phyloP scores from a whole-genome alignment of 2,888 invertebrate species.

The Drosophila pegasa region DNA sequence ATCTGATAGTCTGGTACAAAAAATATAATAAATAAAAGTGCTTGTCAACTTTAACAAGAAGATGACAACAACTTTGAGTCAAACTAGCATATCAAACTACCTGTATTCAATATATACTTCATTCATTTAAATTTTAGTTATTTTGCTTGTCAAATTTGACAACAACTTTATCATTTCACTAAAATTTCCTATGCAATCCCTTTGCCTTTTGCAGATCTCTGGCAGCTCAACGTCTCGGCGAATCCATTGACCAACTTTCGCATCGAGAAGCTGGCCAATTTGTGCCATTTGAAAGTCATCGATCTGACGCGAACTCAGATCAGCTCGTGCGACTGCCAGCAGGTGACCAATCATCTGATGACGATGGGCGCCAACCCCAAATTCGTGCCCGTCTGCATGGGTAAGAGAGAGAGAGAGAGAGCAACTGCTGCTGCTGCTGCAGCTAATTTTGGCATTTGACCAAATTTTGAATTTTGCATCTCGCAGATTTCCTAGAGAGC shows the following conservation, averaged over 20 bases:
- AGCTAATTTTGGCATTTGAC: constrained; percentile 72
- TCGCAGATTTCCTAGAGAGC: constrained; percentile 69
- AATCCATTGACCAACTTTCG: constrained; percentile 86
- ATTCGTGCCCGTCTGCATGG: constrained; percentile 81
- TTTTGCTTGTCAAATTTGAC: background rate
- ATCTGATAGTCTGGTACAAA: too few relatives aligned
- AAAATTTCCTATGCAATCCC: background rate
- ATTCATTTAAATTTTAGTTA: background rate
- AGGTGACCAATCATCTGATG: constrained; percentile 80
- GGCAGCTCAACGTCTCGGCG: constrained; percentile 87
- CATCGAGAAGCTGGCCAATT: constrained; percentile 86
- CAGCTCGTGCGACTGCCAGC: constrained; percentile 80
- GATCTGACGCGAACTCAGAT: constrained; percentile 85
- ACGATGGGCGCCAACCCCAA: constrained; percentile 73
- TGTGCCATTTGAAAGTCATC: constrained; percentile 87
- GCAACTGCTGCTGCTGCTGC: constrained; percentile 39
- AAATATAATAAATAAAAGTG: background rate
- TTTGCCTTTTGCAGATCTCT: constrained; percentile 83
- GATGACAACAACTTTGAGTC: background rate
- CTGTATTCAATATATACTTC: too few relatives aligned
- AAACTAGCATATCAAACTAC: background rate
- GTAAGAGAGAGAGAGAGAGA: constrained; percentile 65
- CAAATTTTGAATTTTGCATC: constrained; percentile 48
- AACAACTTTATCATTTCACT: background rate
- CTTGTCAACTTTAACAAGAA: background rate